Evolutionary conservation across 2,888 invertebrate genomes (phyloP).

Genomic region (Papilio demoleus): DNA sequence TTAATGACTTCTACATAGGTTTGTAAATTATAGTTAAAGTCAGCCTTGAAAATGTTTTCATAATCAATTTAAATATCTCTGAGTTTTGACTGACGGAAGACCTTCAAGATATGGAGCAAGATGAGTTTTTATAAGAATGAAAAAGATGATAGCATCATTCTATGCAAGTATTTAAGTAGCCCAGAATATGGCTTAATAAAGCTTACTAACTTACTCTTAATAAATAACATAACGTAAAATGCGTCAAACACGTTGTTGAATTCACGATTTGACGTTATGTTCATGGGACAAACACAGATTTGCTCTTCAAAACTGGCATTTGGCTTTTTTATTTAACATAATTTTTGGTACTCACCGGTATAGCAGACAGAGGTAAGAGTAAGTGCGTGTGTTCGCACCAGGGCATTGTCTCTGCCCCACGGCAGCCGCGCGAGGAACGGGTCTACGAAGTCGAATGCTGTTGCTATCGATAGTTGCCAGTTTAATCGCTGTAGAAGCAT

Average conservation of each 20-base stretch:
- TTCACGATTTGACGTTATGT: no score
- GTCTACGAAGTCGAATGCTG: conserved; percentile 92
- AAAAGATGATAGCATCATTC: no score
- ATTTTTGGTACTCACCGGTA: conserved; percentile 84
- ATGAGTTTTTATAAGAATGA: background rate
- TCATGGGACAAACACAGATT: no score
- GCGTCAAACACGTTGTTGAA: no score
- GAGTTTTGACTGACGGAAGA: no score
- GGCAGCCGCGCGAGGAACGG: conserved; percentile 87
- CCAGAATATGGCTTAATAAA: no score
- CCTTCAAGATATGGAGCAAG: no score
- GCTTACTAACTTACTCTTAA: no score
- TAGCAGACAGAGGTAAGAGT: conserved; percentile 91
- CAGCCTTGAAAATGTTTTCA: background rate
- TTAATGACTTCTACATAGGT: conserved; percentile 1
- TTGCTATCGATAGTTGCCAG: conserved; percentile 91
- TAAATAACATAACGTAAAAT: no score
- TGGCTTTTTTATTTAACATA: background rate
- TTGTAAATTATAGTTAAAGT: background rate
- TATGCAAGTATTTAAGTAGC: no score
- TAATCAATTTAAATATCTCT: no score
- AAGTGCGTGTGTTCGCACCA: conserved; percentile 88
- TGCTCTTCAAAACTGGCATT: background rate
- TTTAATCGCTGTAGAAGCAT: conserved; percentile 88
- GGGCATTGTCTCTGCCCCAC: conserved; percentile 84